Percentiles rank a stretch among this genome's conserved stretches.
phyloP scores from a whole-genome alignment of 2,888 invertebrate genomes.

The Acanthacorydalis orientalis region DNA sequence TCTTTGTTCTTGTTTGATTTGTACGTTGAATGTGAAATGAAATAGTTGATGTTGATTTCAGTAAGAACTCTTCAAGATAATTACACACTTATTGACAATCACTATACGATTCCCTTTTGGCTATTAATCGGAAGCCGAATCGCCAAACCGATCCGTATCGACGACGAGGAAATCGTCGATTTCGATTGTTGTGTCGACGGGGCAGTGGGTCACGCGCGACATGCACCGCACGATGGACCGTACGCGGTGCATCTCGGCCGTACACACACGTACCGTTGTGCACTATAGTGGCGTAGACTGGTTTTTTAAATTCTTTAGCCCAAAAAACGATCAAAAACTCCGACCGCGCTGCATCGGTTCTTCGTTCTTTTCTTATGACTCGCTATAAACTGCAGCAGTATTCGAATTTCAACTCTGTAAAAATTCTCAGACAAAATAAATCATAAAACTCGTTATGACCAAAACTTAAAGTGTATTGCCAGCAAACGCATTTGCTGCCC shows the following conservation, averaged over 20 bases:
- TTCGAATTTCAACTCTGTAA: conserved; percentile 7
- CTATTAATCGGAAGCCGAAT: too few species aligned
- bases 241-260: neutral
- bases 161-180: too few species aligned
- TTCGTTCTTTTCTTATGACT: neutral
- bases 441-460: conserved; percentile 6
- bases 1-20: too few species aligned
- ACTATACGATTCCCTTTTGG: too few species aligned
- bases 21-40: too few species aligned
- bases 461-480: neutral
- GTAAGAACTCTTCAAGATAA: too few species aligned
- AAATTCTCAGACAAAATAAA: conserved; percentile 7
- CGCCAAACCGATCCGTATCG: too few species aligned
- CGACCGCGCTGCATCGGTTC: neutral
- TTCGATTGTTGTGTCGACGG: too few species aligned
- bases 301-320: conserved; percentile 5
- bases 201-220: neutral
- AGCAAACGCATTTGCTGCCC: neutral
- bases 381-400: conserved; percentile 4
- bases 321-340: conserved; percentile 6
- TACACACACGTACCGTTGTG: neutral
- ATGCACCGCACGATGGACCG: neutral
- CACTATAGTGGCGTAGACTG: conserved; percentile 1
- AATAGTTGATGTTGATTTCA: too few species aligned
- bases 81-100: too few species aligned